phyloP scores from a whole-genome alignment of 1,140 invertebrate species.

The Dreissena polymorpha region DNA sequence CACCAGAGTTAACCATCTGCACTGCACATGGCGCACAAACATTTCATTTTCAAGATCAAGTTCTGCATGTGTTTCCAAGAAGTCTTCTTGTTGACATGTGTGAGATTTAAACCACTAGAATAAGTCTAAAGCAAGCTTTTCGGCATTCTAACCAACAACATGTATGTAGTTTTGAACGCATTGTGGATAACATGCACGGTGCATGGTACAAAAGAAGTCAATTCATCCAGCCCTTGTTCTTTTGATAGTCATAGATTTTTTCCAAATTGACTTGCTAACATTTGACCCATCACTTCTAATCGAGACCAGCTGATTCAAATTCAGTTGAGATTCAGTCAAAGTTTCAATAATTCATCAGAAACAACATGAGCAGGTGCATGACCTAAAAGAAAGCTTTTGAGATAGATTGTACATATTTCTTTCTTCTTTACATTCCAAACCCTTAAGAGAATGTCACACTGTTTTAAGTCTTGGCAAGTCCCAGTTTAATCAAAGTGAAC shows the following conservation, averaged over 20 bases:
- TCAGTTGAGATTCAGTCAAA: conserved; percentile 11
- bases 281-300: conserved; percentile 24
- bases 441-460: conserved; percentile 5
- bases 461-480: conserved; percentile 15
- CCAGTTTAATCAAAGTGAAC: conserved; percentile 36
- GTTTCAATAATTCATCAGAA: conserved; percentile 8
- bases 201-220: conserved; percentile 29
- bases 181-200: conserved; percentile 31
- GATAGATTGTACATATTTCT: conserved; percentile 2
- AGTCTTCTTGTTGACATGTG: conserved; percentile 26
- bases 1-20: conserved; percentile 33
- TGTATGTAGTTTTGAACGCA: conserved; percentile 10
- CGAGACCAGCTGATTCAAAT: neutral
- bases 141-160: conserved; percentile 30
- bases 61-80: neutral
- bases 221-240: neutral
- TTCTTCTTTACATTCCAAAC: conserved; percentile 30
- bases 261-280: conserved; percentile 34
- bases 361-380: conserved; percentile 20
- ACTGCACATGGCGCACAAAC: conserved; percentile 22
- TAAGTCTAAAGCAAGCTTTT: conserved; percentile 21
- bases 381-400: conserved; percentile 17
- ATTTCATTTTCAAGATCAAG: conserved; percentile 28
- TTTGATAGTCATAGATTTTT: conserved; percentile 9
- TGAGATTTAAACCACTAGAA: conserved; percentile 25